These are phyloP conservation scores for Cyprinodon variegatus DNA, from an alignment of 2,113 vertebrate species.

Conservation along the genomic window DNA sequence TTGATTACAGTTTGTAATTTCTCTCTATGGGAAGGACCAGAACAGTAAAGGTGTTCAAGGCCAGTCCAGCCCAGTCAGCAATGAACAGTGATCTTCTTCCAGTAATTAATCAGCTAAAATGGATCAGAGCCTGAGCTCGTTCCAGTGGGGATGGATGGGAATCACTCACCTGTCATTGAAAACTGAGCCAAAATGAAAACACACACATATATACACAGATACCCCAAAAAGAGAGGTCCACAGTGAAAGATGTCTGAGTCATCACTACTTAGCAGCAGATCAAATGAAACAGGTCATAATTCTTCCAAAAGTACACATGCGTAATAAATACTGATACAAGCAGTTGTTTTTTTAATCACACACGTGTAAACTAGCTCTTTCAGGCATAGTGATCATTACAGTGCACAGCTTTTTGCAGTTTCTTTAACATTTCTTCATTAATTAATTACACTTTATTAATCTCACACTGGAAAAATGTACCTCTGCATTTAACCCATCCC, in stretches of 20 bases:
- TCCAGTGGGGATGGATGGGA: constrained; percentile 39
- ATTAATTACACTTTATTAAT: too few relatives aligned
- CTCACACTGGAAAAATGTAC: too few relatives aligned
- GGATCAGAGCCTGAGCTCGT: constrained; percentile 60
- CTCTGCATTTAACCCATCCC: too few relatives aligned
- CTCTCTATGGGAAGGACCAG: constrained; percentile 1
- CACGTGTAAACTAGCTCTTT: too few relatives aligned
- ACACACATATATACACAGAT: constrained; percentile 22
- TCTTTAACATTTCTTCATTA: too few relatives aligned
- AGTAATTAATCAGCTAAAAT: constrained; percentile 70
- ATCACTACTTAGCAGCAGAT: too few relatives aligned
- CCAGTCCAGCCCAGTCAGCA: constrained; percentile 66
- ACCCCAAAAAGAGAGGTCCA: constrained; percentile 12
- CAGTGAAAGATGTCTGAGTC: neutral
- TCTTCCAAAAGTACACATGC: too few relatives aligned
- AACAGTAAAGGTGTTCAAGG: constrained; percentile 28
- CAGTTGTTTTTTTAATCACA: too few relatives aligned
- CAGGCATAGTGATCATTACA: too few relatives aligned
- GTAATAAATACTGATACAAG: too few relatives aligned
- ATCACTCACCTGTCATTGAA: constrained; percentile 64
- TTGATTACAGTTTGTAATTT: neutral
- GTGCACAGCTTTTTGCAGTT: too few relatives aligned
- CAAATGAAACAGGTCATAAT: too few relatives aligned
- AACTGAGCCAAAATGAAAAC: constrained; percentile 42
- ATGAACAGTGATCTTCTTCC: constrained; percentile 43